Base-by-base conservation (phyloP, 2,113 vertebrate species). In the Bambusicola thoracicus region DNA sequence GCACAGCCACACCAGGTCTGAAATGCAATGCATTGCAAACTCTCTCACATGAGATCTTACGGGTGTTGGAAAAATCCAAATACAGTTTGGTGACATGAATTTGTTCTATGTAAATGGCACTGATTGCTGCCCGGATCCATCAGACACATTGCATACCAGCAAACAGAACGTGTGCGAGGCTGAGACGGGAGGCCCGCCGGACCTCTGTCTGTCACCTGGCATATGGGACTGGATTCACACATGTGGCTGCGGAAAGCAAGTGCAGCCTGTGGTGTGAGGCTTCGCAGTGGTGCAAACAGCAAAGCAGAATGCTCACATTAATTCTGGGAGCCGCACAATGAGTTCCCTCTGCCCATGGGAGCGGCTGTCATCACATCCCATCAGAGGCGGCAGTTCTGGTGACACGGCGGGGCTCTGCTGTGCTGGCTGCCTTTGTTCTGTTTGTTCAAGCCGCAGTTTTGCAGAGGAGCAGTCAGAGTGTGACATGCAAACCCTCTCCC, bases 121-220 rank as follows among this genome's bases (percentile, higher is more conserved):
- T n/a, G 48, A 76, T 69, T 62, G 46, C 74, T 79, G 86, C 12
- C 86, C 81, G 69, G 81, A 76, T 53, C 6, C 79, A 56, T 14
- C 90, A 62, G 68, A 56, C 77, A n/a, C 69, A 11, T 2, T 2
- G 22, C 51, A 29, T 0, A 2, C 3, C 34, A 16, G 75, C 27
- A 85, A 89, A 85, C 3, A 10, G 80, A 89, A 56, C 1, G 18
- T 67, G 58, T 91, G 75, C 46, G 8, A 82, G 58, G 13, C 88
- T 85, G 89, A 55, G 83, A 46, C 29, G 76, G 3, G 8, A 83
- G 68, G 36, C 80, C 84, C 1, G 2, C 10, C 79, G 80, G 90
- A 61, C 75, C 82, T 58, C 81, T 66, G 95, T 95, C 95, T 95
- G 17, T 91, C 95, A 89, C 95, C 70, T 38, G 84, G 51, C 94